phyloP scores from a whole-genome alignment of 2,113 vertebrate genomes.

The Alethe diademata region DNA sequence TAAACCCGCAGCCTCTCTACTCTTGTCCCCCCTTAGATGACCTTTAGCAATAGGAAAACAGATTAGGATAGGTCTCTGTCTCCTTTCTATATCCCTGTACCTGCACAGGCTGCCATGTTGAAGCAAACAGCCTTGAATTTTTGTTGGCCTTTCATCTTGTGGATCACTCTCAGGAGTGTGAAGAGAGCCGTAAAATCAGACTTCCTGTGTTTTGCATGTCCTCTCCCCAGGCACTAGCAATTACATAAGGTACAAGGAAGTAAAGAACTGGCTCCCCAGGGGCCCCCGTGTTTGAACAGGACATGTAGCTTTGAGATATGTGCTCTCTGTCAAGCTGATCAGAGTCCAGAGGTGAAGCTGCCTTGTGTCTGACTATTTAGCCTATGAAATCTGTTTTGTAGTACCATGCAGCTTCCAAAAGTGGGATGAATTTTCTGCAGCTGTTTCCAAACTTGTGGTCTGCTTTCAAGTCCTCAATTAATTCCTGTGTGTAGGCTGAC shows the following conservation, averaged over 20 bases:
- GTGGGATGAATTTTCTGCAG: constrained; percentile 62
- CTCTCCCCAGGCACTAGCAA: neutral
- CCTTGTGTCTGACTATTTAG: neutral
- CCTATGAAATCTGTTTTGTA: constrained; percentile 47
- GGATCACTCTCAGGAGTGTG: neutral
- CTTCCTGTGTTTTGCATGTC: neutral
- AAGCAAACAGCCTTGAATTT: neutral
- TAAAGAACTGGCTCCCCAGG: neutral
- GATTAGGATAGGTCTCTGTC: neutral
- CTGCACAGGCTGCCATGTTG: neutral
- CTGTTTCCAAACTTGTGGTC: constrained; percentile 70
- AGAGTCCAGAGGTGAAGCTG: neutral
- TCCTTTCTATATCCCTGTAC: neutral
- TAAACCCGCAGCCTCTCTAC: neutral
- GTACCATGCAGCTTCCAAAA: constrained; percentile 31
- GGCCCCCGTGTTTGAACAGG: neutral
- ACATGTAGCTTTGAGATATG: neutral
- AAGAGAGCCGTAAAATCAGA: neutral
- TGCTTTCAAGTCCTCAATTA: constrained; percentile 70
- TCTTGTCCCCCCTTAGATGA: neutral
- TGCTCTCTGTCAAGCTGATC: neutral
- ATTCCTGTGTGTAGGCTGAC: constrained; percentile 67
- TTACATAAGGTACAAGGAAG: neutral
- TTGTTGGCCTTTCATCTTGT: neutral
- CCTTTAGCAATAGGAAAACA: neutral